Evolutionary conservation across 2,888 invertebrate genomes (phyloP).

Genomic region (Melinaea marsaeus): DNA sequence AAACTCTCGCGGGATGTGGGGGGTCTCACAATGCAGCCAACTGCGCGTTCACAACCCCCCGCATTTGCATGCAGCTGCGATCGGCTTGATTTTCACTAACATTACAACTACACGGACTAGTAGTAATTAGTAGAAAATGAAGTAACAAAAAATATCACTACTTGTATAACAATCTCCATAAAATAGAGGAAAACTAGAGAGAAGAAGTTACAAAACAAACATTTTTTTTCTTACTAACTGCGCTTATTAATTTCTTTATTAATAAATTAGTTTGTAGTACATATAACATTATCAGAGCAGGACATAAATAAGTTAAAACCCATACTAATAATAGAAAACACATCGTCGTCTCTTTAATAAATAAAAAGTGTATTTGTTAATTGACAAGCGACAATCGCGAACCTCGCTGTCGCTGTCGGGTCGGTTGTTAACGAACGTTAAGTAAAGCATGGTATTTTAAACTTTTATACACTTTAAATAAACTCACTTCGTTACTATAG

Average conservation of each 20-base stretch:
- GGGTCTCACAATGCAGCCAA: slow-evolving; percentile 70
- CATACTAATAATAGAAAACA: slow-evolving; percentile 32
- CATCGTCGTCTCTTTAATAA: slow-evolving; percentile 33
- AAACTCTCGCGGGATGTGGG: slow-evolving; percentile 75
- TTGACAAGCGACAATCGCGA: slow-evolving; percentile 38
- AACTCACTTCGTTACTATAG: no score
- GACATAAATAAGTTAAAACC: not conserved
- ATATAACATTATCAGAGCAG: no score
- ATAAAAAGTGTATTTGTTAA: slow-evolving; percentile 36
- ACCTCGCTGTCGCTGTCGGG: slow-evolving; percentile 30
- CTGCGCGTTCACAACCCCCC: slow-evolving; percentile 70
- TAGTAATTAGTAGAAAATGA: slow-evolving; percentile 17
- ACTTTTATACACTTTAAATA: not conserved
- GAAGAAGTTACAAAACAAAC: no score
- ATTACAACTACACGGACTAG: slow-evolving; percentile 17
- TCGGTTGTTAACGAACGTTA: slow-evolving; percentile 21
- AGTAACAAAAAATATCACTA: no score
- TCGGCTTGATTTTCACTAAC: slow-evolving; percentile 56
- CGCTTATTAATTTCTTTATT: not conserved
- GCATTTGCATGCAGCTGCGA: slow-evolving; percentile 70
- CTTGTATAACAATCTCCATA: no score
- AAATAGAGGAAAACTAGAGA: no score
- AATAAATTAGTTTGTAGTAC: not conserved
- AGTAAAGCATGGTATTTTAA: slow-evolving; percentile 16
- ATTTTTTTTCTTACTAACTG: no score